Conservation (phyloP, 2,888 invertebrate species). For the Ischnus inquisitorius region DNA sequence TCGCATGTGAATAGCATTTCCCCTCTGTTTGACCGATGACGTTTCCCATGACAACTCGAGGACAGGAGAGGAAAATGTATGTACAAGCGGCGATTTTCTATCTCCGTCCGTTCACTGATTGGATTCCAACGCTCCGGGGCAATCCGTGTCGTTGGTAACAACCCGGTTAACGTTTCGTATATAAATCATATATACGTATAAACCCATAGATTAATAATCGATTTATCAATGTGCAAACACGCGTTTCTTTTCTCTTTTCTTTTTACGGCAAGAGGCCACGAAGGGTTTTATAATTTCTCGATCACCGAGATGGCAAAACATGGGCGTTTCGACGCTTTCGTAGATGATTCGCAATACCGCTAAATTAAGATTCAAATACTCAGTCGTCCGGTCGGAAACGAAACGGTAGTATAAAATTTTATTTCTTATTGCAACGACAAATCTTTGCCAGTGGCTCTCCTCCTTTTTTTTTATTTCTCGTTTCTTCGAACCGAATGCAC, state of each 20-base stretch:
- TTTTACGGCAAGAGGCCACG: not conserved
- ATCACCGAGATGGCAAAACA: not conserved
- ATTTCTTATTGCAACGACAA: not conserved
- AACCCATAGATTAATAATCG: slow-evolving; percentile 56
- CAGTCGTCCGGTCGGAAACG: not conserved
- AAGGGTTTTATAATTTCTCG: not conserved
- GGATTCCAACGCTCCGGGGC: slow-evolving; percentile 59
- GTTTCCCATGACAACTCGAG: slow-evolving; percentile 37
- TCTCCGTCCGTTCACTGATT: slow-evolving; percentile 52
- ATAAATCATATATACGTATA: slow-evolving; percentile 41
- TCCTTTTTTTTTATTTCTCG: too few species aligned
- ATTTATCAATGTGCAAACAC: slow-evolving; percentile 54
- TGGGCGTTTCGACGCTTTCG: not conserved
- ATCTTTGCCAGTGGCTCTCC: too few species aligned
- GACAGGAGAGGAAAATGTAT: slow-evolving; percentile 39
- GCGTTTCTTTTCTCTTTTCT: slow-evolving; percentile 30
- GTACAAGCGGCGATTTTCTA: slow-evolving; percentile 16
- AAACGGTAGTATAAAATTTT: not conserved
- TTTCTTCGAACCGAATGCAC: too few species aligned
- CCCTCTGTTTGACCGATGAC: slow-evolving; percentile 31
- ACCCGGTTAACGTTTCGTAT: slow-evolving; percentile 57
- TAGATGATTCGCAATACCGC: slow-evolving; percentile 2
- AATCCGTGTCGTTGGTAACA: slow-evolving; percentile 46
- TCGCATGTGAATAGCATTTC: slow-evolving; percentile 41
- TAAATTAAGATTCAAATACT: slow-evolving; percentile 20